Evolutionary conservation across 2,888 invertebrate genomes (phyloP).

Genomic region (Rosalia funebris): DNA sequence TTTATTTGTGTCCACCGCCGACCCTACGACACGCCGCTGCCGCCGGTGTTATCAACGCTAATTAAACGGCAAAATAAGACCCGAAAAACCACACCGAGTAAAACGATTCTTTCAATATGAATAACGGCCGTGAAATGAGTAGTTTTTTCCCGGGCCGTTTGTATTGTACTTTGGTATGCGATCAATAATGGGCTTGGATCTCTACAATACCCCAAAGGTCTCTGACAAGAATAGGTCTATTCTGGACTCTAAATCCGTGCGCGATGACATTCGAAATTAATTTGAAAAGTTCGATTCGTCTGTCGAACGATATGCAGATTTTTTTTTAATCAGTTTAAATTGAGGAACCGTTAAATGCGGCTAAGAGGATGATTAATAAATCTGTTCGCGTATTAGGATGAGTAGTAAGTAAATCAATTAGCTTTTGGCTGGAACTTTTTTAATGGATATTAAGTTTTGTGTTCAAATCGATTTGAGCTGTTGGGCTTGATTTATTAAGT

Average conservation of each 20-base stretch:
- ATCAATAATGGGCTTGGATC: slow-evolving; percentile 26
- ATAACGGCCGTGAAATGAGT: slow-evolving; percentile 61
- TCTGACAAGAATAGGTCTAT: slow-evolving; percentile 8
- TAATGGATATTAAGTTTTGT: slow-evolving; percentile 31
- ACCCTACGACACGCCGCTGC: not conserved
- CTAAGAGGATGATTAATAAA: slow-evolving; percentile 13
- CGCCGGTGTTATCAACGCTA: slow-evolving; percentile 3
- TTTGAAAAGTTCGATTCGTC: not conserved
- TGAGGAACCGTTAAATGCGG: slow-evolving; percentile 6
- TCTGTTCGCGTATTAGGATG: not conserved
- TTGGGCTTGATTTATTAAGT: slow-evolving; percentile 9
- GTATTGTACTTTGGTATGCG: slow-evolving; percentile 24
- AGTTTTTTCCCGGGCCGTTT: slow-evolving; percentile 48
- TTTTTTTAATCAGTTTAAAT: slow-evolving; percentile 14
- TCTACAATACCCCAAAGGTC: slow-evolving; percentile 29
- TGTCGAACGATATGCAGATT: slow-evolving; percentile 10
- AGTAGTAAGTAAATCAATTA: slow-evolving; percentile 36
- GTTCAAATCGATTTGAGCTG: not conserved
- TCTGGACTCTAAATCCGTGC: not conserved
- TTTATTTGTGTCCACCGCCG: too few relatives aligned
- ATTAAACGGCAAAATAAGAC: slow-evolving; percentile 38
- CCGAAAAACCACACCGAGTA: slow-evolving; percentile 40
- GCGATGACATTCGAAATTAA: not conserved
- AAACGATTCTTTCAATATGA: slow-evolving; percentile 55
- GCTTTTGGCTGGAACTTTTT: slow-evolving; percentile 28